Evolutionary conservation across 2,888 invertebrate species (phyloP).

Genomic region (Epinotia bilunana): DNA sequence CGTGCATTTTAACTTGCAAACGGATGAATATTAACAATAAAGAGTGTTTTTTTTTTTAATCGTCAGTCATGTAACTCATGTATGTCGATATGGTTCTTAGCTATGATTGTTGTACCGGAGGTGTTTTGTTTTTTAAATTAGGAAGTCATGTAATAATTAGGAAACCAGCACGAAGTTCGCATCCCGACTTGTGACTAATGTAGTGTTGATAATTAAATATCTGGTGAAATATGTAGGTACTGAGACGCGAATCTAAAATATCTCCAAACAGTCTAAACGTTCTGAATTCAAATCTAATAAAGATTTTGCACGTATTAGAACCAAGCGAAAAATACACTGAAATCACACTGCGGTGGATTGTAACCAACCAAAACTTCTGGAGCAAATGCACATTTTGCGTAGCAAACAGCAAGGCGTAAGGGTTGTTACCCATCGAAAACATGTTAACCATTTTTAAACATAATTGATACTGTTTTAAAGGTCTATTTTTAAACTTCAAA

Average conservation of each 20-base stretch:
- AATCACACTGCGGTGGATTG: not conserved
- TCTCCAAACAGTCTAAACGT: too few relatives aligned
- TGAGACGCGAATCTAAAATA: too few relatives aligned
- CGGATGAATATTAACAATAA: too few relatives aligned
- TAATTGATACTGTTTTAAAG: not conserved
- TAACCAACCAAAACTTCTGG: not conserved
- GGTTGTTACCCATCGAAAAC: not conserved
- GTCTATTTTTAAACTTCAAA: not conserved
- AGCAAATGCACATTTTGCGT: not conserved
- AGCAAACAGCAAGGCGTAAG: slow-evolving; percentile 2
- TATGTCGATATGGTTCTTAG: too few relatives aligned
- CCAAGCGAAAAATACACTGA: not conserved
- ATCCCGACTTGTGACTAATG: not conserved
- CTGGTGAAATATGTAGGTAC: too few relatives aligned
- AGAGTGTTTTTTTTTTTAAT: too few relatives aligned
- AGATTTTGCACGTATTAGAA: too few relatives aligned
- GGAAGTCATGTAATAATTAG: not conserved
- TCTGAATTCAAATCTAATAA: too few relatives aligned
- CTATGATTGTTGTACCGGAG: too few relatives aligned
- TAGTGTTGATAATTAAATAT: too few relatives aligned
- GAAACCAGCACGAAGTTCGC: not conserved
- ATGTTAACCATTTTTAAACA: not conserved
- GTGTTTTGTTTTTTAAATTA: not conserved
- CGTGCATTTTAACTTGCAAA: too few relatives aligned
- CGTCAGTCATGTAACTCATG: too few relatives aligned